Evolutionary conservation across 2,113 vertebrate genomes (phyloP), one percentile per base, ranked within the genome.

Genomic region (Megaceryle torquata): DNA sequence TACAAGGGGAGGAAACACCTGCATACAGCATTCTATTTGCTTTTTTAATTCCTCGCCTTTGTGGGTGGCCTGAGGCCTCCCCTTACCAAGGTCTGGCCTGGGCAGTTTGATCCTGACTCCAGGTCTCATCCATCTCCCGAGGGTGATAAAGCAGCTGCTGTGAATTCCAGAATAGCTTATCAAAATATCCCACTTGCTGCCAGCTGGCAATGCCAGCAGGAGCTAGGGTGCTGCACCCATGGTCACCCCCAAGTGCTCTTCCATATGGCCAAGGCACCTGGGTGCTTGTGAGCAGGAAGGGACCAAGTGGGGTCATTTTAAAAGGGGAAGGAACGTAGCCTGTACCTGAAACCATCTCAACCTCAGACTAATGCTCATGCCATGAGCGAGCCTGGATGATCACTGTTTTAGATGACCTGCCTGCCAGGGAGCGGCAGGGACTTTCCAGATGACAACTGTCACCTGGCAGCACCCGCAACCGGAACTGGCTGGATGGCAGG

Each of bases 401-500:
- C 75, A 65, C 72, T 5, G 11, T 46, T 64, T 83, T 25, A 65
- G 86, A 68, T 84, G 95, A 95, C 76, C 77, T 78, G 81, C 63
- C 80, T 86, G 60, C 82, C 84, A 92, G 86, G 91, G 92, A 94
- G 82, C 1, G 2, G 78, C 75, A 39, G 95, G 97, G 95, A 96
- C 91, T 96, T 97, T 95, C 97, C 95, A 75, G 86, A 91, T 91
- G 91, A 94, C 94, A 95, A 21, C 56, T 71, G 88, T 44, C 93
- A 96, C 90, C 90, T 93, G 94, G 82, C 91, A 95, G 67, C 48
- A 82, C 61, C 88, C 11, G 11, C 76, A 87, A 79, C 65, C 24
- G 43, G 75, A 91, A 51, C 29, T 72, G 7, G 12, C 78, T 92
- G 10, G 2, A 54, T 1, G 0, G 77, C 77, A 91, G 61, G 77